Conservation (phyloP, 2,888 invertebrate species). For the Sturmia bella region DNA sequence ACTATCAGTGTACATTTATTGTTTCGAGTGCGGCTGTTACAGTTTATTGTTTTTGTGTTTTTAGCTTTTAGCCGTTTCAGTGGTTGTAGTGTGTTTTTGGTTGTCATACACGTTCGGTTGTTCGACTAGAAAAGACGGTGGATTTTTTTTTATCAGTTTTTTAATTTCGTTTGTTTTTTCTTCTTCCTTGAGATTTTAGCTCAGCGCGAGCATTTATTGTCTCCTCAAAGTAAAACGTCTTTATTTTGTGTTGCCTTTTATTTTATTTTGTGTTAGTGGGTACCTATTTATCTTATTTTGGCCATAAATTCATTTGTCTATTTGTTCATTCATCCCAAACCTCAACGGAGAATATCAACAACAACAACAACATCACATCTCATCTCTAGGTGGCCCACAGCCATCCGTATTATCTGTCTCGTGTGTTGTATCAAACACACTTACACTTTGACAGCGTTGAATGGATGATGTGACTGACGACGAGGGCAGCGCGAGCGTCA, state of each 20-base stretch:
- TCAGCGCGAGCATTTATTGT: slow-evolving; percentile 8
- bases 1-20: slow-evolving; percentile 41
- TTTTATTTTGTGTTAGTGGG: slow-evolving; percentile 4
- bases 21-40: slow-evolving; percentile 24
- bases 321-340: slow-evolving; percentile 38
- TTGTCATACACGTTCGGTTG: slow-evolving; percentile 62
- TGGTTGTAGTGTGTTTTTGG: slow-evolving; percentile 36
- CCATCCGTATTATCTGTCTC: slow-evolving; percentile 10
- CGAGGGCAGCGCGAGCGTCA: slow-evolving; percentile 21
- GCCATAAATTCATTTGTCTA: slow-evolving; percentile 33
- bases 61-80: slow-evolving; percentile 21
- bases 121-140: slow-evolving; percentile 55
- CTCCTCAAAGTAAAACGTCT: slow-evolving; percentile 8
- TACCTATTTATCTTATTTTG: slow-evolving; percentile 1
- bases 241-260: background rate
- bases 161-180: background rate
- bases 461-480: slow-evolving; percentile 2
- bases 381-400: slow-evolving; percentile 29
- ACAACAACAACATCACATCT: slow-evolving; percentile 21
- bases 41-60: slow-evolving; percentile 26
- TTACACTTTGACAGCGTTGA: slow-evolving; percentile 15
- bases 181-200: background rate
- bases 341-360: slow-evolving; percentile 11
- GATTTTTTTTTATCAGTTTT: slow-evolving; percentile 8
- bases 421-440: slow-evolving; percentile 24